Evolutionary conservation across 1,140 invertebrate species (phyloP), one percentile per base, ranked within the genome.

Genomic region (Drosophila truncata): DNA sequence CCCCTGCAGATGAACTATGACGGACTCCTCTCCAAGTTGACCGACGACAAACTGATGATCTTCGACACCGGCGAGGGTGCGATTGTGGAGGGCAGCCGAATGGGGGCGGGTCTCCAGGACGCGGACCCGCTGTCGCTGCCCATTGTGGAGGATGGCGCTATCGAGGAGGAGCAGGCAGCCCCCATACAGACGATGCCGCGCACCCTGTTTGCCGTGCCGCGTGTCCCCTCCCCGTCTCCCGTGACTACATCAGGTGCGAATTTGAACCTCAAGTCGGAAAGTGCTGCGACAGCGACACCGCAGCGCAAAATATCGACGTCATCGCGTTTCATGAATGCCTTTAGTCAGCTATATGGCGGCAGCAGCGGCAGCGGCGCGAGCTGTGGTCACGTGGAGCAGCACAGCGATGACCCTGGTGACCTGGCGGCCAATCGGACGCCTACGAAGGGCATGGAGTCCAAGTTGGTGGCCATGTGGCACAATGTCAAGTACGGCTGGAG

Each of bases 401-500:
- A 72, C 3, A 18, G 50, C 41, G 69, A 72, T 46, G 86, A 91
- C 20, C 14, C 67, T 6, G 80, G 49, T 57, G 61, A 88, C 18
- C 44, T 88, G 70, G 58, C 85, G 10, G 81, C 87, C 20, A 88
- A 78, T 44, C 91, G 91, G 4, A 92, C 91, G 42, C 91, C 91
- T 6, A 91, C 91, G 42, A 92, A 96, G 76, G 97, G 96, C 94
- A 95, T 97, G 66, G 97, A 97, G 93, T 97, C 96, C 18, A 95
- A 96, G 72, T 91, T 98, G 44, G 92, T 97, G 79, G 97, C 97
- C 46, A 96, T 97, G 95, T 98, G 97, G 97, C 97, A 97, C 93
- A 98, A 97, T 93, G 95, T 98, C 52, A 97, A 97, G 94, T 98
- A 97, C 93, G 97, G 97, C 95, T 97, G 95, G 96, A 95, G 95